Evolutionary conservation across 2,113 vertebrate species (phyloP), one percentile per base, ranked within the genome.

Genomic region (Hippocampus comes): DNA sequence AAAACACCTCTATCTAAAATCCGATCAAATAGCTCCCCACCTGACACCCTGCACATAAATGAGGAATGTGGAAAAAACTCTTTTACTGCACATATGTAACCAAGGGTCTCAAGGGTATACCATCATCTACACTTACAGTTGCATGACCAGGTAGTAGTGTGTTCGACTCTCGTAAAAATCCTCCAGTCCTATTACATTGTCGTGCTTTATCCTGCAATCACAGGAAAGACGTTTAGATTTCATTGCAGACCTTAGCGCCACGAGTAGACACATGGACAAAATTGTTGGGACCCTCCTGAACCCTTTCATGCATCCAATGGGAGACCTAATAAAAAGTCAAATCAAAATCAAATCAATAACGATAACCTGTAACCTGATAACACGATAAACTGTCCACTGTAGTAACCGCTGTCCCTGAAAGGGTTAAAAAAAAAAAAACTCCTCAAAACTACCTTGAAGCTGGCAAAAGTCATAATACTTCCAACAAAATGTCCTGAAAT

Each of bases 131-230:
- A 96, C 96, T 95, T 89, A 99, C 96, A 99, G 94, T 77, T 98
- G 94, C 97, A 99, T 97, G 66, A 97, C 95, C 77, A 98, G 92
- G 90, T 98, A 98, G 90, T 95, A 98, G 87, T 99, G 96, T 5
- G 95, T 97, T 15, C 88, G 78, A 25, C 92, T 99, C 87, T 99
- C 97, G 0, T 98, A 99, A 89, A 98, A 96, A 18, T 98, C 96
- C 75, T 97, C 96, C 80, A 99, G 87, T 18, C 94, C 94, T 75
- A 99, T 93, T 0, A 99, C 96, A 78, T 99, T 99, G 17, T 96
- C 94, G 0, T 99, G 97, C 78, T 97, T 96, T 89, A 99, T 95
- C 84, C 97, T 98, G 91, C 78, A 78, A 86, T 1, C 68, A 56
- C 59, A 64, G 84, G 66, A 82, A 10, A 68, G 7, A 67, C 18